Base-by-base conservation (phyloP, 2,888 invertebrate species). In the Ectemnius lituratus region DNA sequence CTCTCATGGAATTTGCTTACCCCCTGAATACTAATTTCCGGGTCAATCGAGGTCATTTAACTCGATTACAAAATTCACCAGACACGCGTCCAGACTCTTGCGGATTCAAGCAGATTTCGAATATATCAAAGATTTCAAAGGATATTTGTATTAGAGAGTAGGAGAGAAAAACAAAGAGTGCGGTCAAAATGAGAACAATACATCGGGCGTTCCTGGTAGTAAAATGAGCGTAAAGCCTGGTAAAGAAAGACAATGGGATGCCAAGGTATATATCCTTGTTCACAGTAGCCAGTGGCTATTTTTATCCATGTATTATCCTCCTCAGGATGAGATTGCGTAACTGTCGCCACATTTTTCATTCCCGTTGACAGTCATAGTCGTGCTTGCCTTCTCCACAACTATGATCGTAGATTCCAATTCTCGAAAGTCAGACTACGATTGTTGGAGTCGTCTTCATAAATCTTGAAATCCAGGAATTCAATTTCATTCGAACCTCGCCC, bases 1-100 rank as follows among this genome's bases (percentile, higher is more conserved):
- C 56, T 47, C 11, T 23, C 52, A 1, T 16, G 76, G 79, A 80
- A 80, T 79, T 60, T 27, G 79, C 79, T 52, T 37, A 5, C 14
- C 8, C 8, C 59, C 37, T 27, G 49, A 18, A 71, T 70, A 72
- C 56, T 63, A 62, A 58, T 70, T 64, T 70, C 59, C 63, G 62
- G 81, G 76, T 84, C 78, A 78, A 68, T 59, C 69, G 83, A 78
- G 78, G 76, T 80, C 78, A 60, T 64, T 27, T 14, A 5, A 3
- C 56, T 58, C 49, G 62, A 2, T 37, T 37, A 37, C 37, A 4
- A 37, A 37, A 37, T 37, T 37, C 37, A 3, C 37, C 37, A 37
- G 37, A 37, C 37, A 37, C 37, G 37, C 37, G 37, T 2, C 8
- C 37, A 37, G 37, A 37, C 37, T 37, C 8, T 37, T 37, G 1